Conservation (phyloP, 2,113 vertebrate genomes). For the Colius striatus region DNA sequence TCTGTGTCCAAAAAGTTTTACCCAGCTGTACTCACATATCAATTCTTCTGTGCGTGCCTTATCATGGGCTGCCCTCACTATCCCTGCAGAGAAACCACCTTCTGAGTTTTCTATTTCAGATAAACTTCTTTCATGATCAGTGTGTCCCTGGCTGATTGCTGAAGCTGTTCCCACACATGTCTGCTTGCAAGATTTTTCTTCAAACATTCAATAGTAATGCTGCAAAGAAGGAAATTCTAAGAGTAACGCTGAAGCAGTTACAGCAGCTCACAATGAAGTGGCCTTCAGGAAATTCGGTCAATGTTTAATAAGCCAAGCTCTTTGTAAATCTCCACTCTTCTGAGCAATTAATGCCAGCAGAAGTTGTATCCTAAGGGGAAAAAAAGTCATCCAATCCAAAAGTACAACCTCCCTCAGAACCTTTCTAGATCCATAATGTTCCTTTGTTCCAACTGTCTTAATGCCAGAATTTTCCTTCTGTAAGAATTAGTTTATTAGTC, state of each 20-base stretch:
- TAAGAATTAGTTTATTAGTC: not conserved
- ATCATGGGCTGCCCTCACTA: not conserved
- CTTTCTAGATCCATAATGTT: not conserved
- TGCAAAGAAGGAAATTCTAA: not conserved
- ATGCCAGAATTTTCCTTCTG: not conserved
- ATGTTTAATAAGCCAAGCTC: not conserved
- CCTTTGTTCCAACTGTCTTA: not conserved
- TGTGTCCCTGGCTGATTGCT: not conserved
- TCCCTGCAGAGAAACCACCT: not conserved
- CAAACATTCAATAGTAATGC: not conserved
- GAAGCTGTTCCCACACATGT: not conserved
- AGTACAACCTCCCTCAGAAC: fast-evolving
- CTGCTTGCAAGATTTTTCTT: not conserved
- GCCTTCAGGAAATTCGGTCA: not conserved
- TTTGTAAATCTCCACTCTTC: not conserved
- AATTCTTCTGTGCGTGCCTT: not conserved
- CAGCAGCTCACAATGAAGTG: not conserved
- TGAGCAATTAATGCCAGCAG: not conserved
- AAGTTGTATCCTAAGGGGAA: not conserved
- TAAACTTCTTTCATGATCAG: not conserved
- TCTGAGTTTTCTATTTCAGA: not conserved
- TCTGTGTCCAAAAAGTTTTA: not conserved
- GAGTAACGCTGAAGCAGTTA: not conserved
- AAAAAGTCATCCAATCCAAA: too few relatives aligned
- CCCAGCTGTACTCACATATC: not conserved